phyloP scores from a whole-genome alignment of 2,888 invertebrate genomes.

The Auanema freiburgensis region DNA sequence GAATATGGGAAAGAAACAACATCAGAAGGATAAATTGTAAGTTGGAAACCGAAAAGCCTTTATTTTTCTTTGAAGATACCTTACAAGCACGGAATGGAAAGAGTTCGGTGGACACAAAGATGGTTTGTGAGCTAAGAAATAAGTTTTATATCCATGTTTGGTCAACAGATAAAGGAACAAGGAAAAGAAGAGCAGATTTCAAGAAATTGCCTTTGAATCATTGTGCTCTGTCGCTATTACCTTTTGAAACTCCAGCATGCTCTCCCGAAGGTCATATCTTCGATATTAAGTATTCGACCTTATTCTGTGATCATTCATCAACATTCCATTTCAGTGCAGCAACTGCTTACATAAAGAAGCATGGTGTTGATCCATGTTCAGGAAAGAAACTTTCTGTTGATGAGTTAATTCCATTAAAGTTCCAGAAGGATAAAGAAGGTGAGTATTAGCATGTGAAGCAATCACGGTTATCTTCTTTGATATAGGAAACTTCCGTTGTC shows the following conservation, averaged over 20 bases:
- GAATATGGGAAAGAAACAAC: slow-evolving; percentile 63
- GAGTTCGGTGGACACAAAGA: slow-evolving; percentile 63
- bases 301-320: neutral
- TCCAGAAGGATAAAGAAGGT: slow-evolving; percentile 80
- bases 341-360: slow-evolving; percentile 70
- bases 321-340: slow-evolving; percentile 47
- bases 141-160: neutral
- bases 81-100: slow-evolving; percentile 63
- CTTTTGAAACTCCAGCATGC: slow-evolving; percentile 88
- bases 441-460: slow-evolving; percentile 4
- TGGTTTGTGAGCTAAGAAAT: slow-evolving; percentile 30
- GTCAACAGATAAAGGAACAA: slow-evolving; percentile 54
- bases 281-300: slow-evolving; percentile 72
- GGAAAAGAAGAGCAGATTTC: slow-evolving; percentile 72
- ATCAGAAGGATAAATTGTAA: slow-evolving; percentile 61
- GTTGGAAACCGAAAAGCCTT: slow-evolving; percentile 12
- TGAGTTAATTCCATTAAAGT: slow-evolving; percentile 80
- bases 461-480: neutral
- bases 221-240: slow-evolving; percentile 80
- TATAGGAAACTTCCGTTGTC: slow-evolving; percentile 61
- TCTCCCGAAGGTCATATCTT: slow-evolving; percentile 88
- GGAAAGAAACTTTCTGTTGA: slow-evolving; percentile 85
- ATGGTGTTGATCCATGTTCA: slow-evolving; percentile 88
- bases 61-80: slow-evolving; percentile 42
- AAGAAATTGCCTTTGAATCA: slow-evolving; percentile 80